Evolutionary conservation across 2,888 invertebrate species (phyloP), one percentile per base, ranked within the genome.

Genomic region (Parelbella ahira): DNA sequence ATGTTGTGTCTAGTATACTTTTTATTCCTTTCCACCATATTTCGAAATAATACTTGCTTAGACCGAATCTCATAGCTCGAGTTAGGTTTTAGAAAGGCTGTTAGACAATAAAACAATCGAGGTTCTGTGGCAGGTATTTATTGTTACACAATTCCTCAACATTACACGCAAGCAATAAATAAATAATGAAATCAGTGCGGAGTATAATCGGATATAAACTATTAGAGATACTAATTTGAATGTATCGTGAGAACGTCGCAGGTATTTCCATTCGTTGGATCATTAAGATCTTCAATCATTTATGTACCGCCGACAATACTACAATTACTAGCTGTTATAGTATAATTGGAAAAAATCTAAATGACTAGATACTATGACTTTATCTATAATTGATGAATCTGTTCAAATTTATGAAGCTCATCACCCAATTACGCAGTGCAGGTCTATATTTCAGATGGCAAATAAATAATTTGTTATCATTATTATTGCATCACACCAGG

Each of bases 11-110:
- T 0, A 87, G 87, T 23, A 87, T 60, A 48, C 76, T 80, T 53
- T 81, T 84, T 21, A 87, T 84, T 0, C 82, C 83, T 10, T 72
- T 66, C 86, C 83, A 86, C 87, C 87, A 87, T 53, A 84, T 81
- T 47, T 74, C 66, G 2, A 78, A 62, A 50, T 83, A 84, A 45
- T 59, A 60, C 51, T 64, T 77, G 12, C 57, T 54, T 2, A 59
- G 52, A 27, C 65, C 64, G 1, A 58, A 54, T 34, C 56, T 44
- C 76, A 77, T 81, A 6, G 11, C 18, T 10, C 4, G 0, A 10
- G 1, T 4, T n/a, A 11, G 19, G 4, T 19, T 11, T n/a, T n/a
- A n/a, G n/a, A 5, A 8, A 20, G 11, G 5, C 12, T 12, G 5
- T 10, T 12, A 2, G 18, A 12, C 6, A 37, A 39, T 32, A 9